Evolutionary conservation across 2,797 vertebrate species (phyloP).

Genomic region (Poliocrania exsul): DNA sequence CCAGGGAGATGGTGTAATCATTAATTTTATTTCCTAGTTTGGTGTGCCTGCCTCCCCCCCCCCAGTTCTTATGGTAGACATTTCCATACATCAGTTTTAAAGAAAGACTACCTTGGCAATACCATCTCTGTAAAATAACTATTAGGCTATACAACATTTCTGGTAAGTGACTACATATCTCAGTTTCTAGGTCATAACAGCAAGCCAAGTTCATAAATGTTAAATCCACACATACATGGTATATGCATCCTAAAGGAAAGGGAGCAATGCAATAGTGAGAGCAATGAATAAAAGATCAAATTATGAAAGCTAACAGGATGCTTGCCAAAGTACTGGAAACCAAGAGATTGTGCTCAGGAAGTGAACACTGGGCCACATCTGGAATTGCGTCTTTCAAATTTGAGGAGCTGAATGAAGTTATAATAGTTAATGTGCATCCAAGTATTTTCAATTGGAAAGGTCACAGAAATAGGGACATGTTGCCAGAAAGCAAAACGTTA

Average conservation of each 20-base stretch:
- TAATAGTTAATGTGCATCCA: not conserved
- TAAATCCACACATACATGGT: not conserved
- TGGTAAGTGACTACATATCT: not conserved
- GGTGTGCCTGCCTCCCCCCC: rapidly evolving
- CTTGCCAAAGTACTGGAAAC: not conserved
- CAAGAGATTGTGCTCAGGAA: not conserved
- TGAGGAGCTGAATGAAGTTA: not conserved
- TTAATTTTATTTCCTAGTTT: not conserved
- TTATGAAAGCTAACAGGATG: not conserved
- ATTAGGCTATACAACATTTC: not conserved
- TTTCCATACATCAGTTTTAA: not conserved
- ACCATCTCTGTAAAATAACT: not conserved
- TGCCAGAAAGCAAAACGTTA: not conserved
- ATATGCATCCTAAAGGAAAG: not conserved
- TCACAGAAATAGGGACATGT: not conserved
- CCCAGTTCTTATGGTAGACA: not conserved
- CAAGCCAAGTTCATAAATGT: not conserved
- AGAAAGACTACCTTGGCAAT: not conserved
- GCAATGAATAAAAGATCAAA: not conserved
- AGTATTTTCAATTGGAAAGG: not conserved
- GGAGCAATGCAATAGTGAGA: not conserved
- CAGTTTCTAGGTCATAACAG: not conserved
- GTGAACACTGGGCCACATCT: not conserved
- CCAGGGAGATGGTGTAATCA: not conserved
- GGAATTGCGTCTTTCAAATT: not conserved